phyloP scores from a whole-genome alignment of 1,140 invertebrate genomes.

The Ruditapes philippinarum region DNA sequence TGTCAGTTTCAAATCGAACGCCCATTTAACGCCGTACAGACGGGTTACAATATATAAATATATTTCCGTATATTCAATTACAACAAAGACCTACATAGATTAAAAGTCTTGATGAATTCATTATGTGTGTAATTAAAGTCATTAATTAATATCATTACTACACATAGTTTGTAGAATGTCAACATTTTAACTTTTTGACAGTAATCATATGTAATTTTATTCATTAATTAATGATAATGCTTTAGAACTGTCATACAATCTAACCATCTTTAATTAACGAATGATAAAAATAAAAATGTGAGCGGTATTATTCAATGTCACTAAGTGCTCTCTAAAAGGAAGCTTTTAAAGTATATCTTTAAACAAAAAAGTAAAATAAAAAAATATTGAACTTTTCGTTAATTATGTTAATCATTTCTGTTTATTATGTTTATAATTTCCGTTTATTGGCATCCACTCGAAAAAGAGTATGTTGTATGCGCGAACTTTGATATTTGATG shows the following conservation, averaged over 20 bases:
- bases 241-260: not conserved
- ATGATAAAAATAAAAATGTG: not conserved
- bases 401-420: too few species aligned
- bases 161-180: conserved; percentile 33
- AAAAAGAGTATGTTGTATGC: not conserved
- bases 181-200: conserved; percentile 31
- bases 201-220: conserved; percentile 45
- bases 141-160: conserved; percentile 30
- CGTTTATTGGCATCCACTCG: not conserved
- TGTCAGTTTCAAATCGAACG: conserved; percentile 9
- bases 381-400: too few species aligned
- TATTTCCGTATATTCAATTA: conserved; percentile 42
- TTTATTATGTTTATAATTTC: not conserved
- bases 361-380: too few species aligned
- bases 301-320: not conserved
- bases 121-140: conserved; percentile 1
- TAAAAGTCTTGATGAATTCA: conserved; percentile 1
- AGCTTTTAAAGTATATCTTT: not conserved
- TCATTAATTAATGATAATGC: conserved; percentile 22
- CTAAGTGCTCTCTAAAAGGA: not conserved
- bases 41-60: too few species aligned
- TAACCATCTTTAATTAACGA: conserved; percentile 19
- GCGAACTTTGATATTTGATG: conserved; percentile 5
- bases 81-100: not conserved
- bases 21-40: not conserved